Base-by-base conservation (phyloP, 1,140 invertebrate genomes). In the Bilobella aurantiaca region DNA sequence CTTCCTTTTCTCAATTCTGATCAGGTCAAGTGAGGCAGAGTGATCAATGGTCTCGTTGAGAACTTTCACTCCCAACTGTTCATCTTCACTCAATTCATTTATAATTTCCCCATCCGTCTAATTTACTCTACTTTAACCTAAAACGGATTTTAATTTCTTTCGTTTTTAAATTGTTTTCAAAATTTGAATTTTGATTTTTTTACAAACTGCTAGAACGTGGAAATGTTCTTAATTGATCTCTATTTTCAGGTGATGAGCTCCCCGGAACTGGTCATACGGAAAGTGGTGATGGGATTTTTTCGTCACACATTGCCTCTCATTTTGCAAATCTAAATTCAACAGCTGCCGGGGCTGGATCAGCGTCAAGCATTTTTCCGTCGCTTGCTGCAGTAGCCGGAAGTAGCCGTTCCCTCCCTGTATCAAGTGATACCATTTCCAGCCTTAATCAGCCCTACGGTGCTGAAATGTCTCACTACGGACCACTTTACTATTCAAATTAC, bases 381-480 rank as follows among this genome's bases (percentile, higher is more conserved):
- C 32, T 59, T 5, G 18, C 58, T 8, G 28, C 14, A 59, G 58
- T 29, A 23, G 28, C 8, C 31, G 58, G 28, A 59, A 31, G 3
- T 3, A 29, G 58, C 18, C 58, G 58, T 8, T 8, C 58, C 14
- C 53, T 42, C 34, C n/a, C n/a, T n/a, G 34, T 42, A 42, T 12
- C 8, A 8, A 42, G 34, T 23, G 49, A 53, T 53, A 23, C 53
- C 29, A 53, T 62, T 59, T 58, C 46, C 42, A 57, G 73, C 58
- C 75, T 79, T 25, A 74, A 74, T 0, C 79, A 80, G 53, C 77
- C 79, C 0, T 81, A 81, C 69, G 74, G 73, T 16, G 69, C 74
- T 8, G 80, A 82, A 62, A 75, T 79, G 62, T 79, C 80, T 49
- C 78, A 78, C 37, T 81, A 80, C 65, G 80, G 80, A 2, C 79